Conservation (phyloP, 2,888 invertebrate species). For the Acleris laterana region DNA sequence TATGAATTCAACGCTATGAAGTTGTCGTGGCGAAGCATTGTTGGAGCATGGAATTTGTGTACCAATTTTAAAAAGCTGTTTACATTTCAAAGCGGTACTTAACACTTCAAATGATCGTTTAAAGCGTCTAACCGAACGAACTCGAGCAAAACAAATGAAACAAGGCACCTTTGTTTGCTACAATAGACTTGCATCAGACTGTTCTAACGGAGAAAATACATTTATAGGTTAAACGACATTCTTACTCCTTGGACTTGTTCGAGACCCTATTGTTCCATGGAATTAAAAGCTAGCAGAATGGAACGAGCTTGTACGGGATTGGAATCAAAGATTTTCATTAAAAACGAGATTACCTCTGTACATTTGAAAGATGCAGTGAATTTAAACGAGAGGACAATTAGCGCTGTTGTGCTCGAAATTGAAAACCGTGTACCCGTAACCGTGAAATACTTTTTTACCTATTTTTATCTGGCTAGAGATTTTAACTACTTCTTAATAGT, state of each 20-base stretch:
- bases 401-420: too few species aligned
- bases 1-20: too few species aligned
- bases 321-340: slow-evolving; percentile 4
- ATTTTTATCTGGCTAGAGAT: too few species aligned
- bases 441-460: too few species aligned
- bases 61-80: too few species aligned
- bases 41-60: too few species aligned
- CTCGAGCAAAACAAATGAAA: not conserved
- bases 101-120: too few species aligned
- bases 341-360: not conserved
- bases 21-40: too few species aligned
- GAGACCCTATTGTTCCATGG: slow-evolving; percentile 24
- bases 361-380: not conserved
- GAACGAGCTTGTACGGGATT: slow-evolving; percentile 12
- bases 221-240: slow-evolving; percentile 25
- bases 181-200: slow-evolving; percentile 3
- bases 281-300: slow-evolving; percentile 24
- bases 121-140: slow-evolving; percentile 3
- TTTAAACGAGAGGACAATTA: too few species aligned
- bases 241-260: slow-evolving; percentile 19
- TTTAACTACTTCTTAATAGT: too few species aligned
- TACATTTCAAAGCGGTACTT: too few species aligned
- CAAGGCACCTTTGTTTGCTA: not conserved
- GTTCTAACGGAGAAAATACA: slow-evolving; percentile 8
- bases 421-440: too few species aligned